Base-by-base conservation (phyloP, 92 coral and sea anemone genomes). In the Bergia sp. region DNA sequence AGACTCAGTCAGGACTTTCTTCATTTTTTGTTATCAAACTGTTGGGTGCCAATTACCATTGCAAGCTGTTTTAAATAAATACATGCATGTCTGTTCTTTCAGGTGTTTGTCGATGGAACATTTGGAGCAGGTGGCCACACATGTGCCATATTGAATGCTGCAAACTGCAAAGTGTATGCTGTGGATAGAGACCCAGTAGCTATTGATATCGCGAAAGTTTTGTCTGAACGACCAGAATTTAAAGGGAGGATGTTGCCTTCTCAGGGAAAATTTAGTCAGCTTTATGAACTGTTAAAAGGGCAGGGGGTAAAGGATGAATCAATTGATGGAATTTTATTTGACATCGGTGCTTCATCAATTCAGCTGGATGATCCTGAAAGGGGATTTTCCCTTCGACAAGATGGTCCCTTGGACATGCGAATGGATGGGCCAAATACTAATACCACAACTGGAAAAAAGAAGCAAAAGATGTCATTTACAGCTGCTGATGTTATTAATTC, bases 401-500 rank as follows among this genome's bases (percentile, higher is more conserved):
- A 95, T 89, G 98, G 98, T 5, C 98, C 98, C 1, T 83, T 95
- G 16, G 98, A 95, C 47, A 95, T 95, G 98, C 89, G 98, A 86
- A 95, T 95, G 98, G 96, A 94, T 76, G 92, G 88, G 41, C 71
- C 73, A 45, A 57, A 71, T 76, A 73, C 71, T 23, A 79, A 12
- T 21, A 80, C 85, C 8, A 37, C 72, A 15, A 37, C 23, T 4
- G 66, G 58, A 13, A 41, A 50, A 20, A 82, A 45, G 71, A 86
- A 84, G n/a, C 86, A 85, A 41, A 90, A 58, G 76, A 76, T 91
- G 12, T 80, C 93, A 38, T 83, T 95, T 82, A 95, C 98, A 38
- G 98, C 98, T 55, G 98, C 98, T 78, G 98, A 95, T 95, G 98
- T 95, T 53, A 94, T 95, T 82, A 95, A 95, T 87, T 90, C 96